phyloP scores from a whole-genome alignment of 2,113 vertebrate genomes.

The Macroglossus sobrinus region DNA sequence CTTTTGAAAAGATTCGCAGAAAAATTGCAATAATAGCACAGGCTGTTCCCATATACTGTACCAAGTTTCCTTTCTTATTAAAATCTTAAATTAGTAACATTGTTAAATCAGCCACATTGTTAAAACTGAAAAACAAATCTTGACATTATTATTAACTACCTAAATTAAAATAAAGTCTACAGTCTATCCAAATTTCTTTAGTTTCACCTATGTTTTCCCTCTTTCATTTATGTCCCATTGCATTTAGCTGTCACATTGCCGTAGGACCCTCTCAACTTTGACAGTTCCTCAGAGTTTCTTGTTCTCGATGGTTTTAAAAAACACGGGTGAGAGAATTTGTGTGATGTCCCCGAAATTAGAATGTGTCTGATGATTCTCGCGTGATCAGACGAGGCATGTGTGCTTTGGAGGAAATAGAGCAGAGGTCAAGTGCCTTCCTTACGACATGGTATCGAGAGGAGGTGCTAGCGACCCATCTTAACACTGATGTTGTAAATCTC shows the following conservation, averaged over 20 bases:
- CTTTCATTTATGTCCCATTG: not conserved
- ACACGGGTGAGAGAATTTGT: not conserved
- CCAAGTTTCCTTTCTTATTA: not conserved
- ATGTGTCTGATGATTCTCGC: not conserved
- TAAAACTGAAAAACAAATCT: not conserved
- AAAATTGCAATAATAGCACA: not conserved
- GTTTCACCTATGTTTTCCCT: not conserved
- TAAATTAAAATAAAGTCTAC: not conserved
- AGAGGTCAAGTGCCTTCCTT: not conserved
- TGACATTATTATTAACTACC: not conserved
- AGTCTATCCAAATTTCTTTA: not conserved
- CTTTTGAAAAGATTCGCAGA: no score
- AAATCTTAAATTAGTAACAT: not conserved
- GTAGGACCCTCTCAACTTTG: not conserved
- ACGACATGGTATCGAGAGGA: not conserved
- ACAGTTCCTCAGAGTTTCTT: not conserved
- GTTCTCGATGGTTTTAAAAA: not conserved
- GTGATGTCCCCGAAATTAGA: no score
- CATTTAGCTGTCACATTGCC: not conserved
- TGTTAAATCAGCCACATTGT: not conserved
- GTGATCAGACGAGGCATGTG: no score
- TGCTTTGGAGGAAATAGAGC: not conserved
- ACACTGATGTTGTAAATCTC: not conserved
- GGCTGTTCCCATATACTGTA: not conserved
- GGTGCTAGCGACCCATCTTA: no score